Conservation (phyloP, 2,888 invertebrate genomes). For the Zeuzera pyrina region DNA sequence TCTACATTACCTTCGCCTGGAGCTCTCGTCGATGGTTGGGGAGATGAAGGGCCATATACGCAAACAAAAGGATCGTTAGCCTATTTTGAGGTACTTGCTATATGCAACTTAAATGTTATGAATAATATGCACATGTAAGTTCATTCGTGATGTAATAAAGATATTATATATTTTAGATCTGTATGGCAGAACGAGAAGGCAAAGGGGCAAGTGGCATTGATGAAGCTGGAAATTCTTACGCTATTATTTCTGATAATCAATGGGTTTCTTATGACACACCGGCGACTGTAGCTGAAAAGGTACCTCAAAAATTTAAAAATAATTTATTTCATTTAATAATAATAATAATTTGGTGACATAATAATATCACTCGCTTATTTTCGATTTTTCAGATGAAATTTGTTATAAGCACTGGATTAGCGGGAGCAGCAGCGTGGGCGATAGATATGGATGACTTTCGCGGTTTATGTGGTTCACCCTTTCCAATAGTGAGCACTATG, state of each 20-base stretch:
- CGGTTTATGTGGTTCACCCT: conserved; percentile 81
- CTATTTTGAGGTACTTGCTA: conserved; percentile 78
- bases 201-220: conserved; percentile 71
- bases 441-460: conserved; percentile 86
- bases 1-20: conserved; percentile 69
- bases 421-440: conserved; percentile 81
- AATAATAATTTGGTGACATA: not conserved
- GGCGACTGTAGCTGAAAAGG: conserved; percentile 77
- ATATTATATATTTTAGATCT: conserved; percentile 46
- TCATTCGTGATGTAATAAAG: not conserved
- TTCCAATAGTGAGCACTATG: conserved; percentile 78
- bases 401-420: conserved; percentile 74
- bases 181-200: conserved; percentile 71
- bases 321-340: not conserved
- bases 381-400: conserved; percentile 76
- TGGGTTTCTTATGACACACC: conserved; percentile 87
- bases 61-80: conserved; percentile 78
- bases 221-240: conserved; percentile 77
- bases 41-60: conserved; percentile 78
- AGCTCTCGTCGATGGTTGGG: conserved; percentile 74
- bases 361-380: too few species aligned
- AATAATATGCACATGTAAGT: not conserved
- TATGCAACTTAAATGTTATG: not conserved
- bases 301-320: conserved; percentile 30
- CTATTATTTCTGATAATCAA: conserved; percentile 79